These are phyloP conservation scores for Schizothorax lantsangensis DNA, from an alignment of 2,797 vertebrate genomes.

Conservation along the genomic window DNA sequence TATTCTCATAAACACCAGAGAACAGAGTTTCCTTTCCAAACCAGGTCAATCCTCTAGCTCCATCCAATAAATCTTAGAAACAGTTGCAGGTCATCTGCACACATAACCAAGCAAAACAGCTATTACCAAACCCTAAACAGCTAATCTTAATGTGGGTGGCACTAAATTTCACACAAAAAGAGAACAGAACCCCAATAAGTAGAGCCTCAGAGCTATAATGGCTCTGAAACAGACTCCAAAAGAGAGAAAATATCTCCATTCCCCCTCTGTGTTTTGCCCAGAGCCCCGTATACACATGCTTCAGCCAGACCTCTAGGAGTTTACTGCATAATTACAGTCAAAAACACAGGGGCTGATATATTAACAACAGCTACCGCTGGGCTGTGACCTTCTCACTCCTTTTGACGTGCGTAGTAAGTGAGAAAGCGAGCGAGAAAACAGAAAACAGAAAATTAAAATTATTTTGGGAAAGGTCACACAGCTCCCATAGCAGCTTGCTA, in stretches of 20 bases:
- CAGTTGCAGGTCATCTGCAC: slow-evolving; percentile 22
- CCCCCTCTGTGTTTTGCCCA: slow-evolving; percentile 27
- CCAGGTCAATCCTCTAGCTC: slow-evolving; percentile 32
- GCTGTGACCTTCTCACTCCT: slow-evolving; percentile 41
- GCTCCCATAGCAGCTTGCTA: slow-evolving; percentile 20
- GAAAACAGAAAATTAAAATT: slow-evolving; percentile 32
- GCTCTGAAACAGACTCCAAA: slow-evolving; percentile 13
- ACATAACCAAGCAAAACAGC: slow-evolving; percentile 11
- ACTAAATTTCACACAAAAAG: slow-evolving; percentile 15
- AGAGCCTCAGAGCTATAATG: slow-evolving; percentile 11
- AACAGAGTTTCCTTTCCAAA: slow-evolving; percentile 17
- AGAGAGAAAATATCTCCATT: slow-evolving; percentile 6
- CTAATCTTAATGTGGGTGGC: slow-evolving; percentile 31
- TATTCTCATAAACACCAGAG: slow-evolving; percentile 21
- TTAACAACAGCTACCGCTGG: slow-evolving; percentile 46
- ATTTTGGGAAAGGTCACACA: slow-evolving; percentile 33
- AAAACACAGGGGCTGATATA: slow-evolving; percentile 52
- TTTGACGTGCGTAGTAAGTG: slow-evolving; percentile 27
- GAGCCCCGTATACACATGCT: slow-evolving; percentile 43
- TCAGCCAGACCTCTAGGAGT: slow-evolving; percentile 33
- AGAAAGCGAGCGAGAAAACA: slow-evolving; percentile 27
- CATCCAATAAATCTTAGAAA: slow-evolving; percentile 29
- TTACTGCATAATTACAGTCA: slow-evolving; percentile 55
- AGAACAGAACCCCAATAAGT: slow-evolving; percentile 6
- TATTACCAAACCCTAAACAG: slow-evolving; percentile 26